These are phyloP conservation scores for Lophotriccus pileatus DNA, from an alignment of 2,797 vertebrate genomes.

Conservation along the genomic window DNA sequence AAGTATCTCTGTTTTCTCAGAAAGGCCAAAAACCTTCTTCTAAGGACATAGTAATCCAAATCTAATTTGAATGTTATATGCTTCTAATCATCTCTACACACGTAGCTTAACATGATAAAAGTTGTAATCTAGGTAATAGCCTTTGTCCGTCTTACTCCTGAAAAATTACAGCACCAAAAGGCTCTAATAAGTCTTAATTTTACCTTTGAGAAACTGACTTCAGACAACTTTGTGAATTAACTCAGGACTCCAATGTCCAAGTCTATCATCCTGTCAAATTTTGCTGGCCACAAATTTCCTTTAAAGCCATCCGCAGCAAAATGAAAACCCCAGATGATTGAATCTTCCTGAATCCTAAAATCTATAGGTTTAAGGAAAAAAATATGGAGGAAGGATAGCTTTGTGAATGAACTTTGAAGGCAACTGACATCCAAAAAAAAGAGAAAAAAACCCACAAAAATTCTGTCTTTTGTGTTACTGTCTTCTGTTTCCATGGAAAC, in stretches of 20 bases:
- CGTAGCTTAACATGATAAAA: background rate
- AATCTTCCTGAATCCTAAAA: background rate
- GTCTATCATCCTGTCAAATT: background rate
- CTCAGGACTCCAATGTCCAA: background rate
- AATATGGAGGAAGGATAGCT: background rate
- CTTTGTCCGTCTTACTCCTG: background rate
- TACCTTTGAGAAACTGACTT: background rate
- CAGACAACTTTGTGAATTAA: background rate
- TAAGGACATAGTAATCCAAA: background rate
- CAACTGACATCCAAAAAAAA: background rate
- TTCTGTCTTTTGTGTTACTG: background rate
- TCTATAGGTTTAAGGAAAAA: background rate
- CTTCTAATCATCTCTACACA: background rate
- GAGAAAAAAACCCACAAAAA: background rate
- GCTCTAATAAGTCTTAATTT: background rate
- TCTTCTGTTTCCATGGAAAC: constrained; percentile 52
- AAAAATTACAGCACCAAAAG: background rate
- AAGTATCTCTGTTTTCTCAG: background rate
- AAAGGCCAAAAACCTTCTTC: background rate
- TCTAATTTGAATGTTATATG: background rate
- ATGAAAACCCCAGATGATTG: background rate
- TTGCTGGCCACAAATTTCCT: background rate
- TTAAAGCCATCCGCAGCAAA: background rate
- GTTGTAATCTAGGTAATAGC: background rate
- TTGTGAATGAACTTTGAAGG: background rate